Evolutionary conservation across 2,888 invertebrate species (phyloP), one percentile per base, ranked within the genome.

Genomic region (Leucania comma): DNA sequence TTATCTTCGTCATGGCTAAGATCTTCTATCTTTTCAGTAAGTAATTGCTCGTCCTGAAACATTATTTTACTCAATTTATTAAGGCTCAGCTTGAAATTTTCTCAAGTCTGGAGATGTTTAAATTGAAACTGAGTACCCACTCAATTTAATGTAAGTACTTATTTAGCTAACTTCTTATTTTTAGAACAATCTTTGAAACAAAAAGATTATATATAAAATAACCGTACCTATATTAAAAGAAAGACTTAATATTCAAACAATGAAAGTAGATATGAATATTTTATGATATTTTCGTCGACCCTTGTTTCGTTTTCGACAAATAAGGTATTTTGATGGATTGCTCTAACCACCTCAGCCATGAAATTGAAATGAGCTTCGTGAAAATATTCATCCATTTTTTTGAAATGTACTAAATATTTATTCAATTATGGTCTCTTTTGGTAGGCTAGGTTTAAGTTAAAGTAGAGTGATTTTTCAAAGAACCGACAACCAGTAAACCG

Each of bases 301-400:
- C 78, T 79, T 72, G 65, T 79, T 68, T 64, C 75, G 38, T 63
- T 79, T 67, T 79, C 65, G 75, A 79, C 78, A 75, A 78, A 75
- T 79, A 75, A 68, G 58, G 29, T 79, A 72, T 68, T 71, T 75
- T 79, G 78, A 79, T 75, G 58, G 75, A 79, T 79, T 65, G 68
- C 58, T 71, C 51, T 42, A 68, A 68, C 64, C 65, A 75, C 35
- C 48, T 79, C 64, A 68, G 32, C 66, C 62, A 62, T 79, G 64
- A 79, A 78, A 71, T 78, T 67, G 29, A 75, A 78, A 75, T 78
- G 61, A 71, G 58, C 12, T 65, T 56, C n/a, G 32, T n/a, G 51
- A 62, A 71, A 75, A 75, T 51, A 57, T 53, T 17, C 32, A 26
- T 22, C 8, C 3, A 12, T 35, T 63, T 54, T 35, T 57, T 22